Evolutionary conservation across 2,113 vertebrate genomes (phyloP).

Genomic region (Marmota flaviventris): DNA sequence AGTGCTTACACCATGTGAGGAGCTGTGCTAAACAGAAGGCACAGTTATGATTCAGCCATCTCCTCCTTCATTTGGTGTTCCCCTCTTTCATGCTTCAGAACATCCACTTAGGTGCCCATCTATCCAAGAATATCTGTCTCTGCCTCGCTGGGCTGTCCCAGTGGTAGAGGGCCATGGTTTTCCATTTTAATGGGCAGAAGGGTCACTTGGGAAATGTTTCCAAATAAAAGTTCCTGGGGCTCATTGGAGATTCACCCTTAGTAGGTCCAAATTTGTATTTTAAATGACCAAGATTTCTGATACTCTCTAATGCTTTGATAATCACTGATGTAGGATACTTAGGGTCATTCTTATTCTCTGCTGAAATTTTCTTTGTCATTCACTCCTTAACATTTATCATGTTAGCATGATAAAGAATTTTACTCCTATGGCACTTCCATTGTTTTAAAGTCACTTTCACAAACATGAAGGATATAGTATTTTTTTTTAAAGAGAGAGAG

Average conservation of each 20-base stretch:
- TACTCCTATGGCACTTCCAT: background rate
- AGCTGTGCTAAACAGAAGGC: background rate
- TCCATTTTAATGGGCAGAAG: background rate
- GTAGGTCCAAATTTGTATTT: background rate
- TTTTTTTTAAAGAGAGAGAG: too few species aligned
- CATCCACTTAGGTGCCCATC: background rate
- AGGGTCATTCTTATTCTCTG: background rate
- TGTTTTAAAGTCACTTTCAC: background rate
- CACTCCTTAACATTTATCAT: background rate
- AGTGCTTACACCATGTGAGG: background rate
- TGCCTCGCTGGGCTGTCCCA: background rate
- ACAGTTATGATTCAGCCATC: background rate
- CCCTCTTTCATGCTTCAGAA: background rate
- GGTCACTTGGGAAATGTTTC: slow-evolving; percentile 1
- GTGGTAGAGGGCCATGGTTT: background rate
- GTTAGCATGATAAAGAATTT: background rate
- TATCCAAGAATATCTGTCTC: background rate
- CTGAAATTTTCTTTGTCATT: background rate
- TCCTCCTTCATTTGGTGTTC: background rate
- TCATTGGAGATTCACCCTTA: background rate
- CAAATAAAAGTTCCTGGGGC: background rate
- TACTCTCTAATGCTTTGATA: background rate
- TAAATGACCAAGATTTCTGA: background rate
- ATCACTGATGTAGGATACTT: background rate
- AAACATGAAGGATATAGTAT: background rate